Evolutionary conservation across 2,888 invertebrate genomes (phyloP), one percentile per base, ranked within the genome.

Genomic region (Acanthacorydalis orientalis): DNA sequence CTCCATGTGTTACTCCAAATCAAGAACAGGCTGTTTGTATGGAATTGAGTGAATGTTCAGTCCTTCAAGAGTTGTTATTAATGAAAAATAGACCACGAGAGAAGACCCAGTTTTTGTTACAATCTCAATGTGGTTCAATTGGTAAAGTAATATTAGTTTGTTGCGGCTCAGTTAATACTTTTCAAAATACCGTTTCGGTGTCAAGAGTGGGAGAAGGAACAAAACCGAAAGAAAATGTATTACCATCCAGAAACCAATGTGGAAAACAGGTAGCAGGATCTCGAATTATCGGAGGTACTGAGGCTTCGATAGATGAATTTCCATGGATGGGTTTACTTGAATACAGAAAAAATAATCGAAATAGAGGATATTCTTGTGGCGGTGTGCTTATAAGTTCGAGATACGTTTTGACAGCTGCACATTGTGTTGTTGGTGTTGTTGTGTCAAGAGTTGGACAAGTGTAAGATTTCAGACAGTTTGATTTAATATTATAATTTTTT

Each of bases 91-190:
- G 23, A 23, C 23, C 23, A 6, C 23, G 23, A 23, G 23, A 23
- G 6, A 2, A 23, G 6, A 23, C 23, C 2, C 23, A 53, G 14
- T 74, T 68, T 53, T 58, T 77, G 31, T 64, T 67, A 43, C 58
- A 63, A 49, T 74, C 76, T 0, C 72, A 73, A 49, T 77, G 76
- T 52, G 75, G 75, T 1, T 73, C 72, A 53, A 60, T 65, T 1
- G 67, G 65, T 0, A 60, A 62, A 15, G 55, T 23, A 23, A 23
- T 75, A 0, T 64, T 58, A 16, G 74, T 76, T 0, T 77, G 77
- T 58, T 77, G 77, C 50, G 66, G 23, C 23, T 23, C 23, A 23
- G 23, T 23, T 23, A 23, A 23, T 23, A 23, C 2, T 23, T 23
- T 23, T 6, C 23, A 23, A 23, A 23, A 2, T 23, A 6, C 6